Evolutionary conservation across 2,113 vertebrate genomes (phyloP), one percentile per base, ranked within the genome.

Genomic region (Fukomys damarensis): DNA sequence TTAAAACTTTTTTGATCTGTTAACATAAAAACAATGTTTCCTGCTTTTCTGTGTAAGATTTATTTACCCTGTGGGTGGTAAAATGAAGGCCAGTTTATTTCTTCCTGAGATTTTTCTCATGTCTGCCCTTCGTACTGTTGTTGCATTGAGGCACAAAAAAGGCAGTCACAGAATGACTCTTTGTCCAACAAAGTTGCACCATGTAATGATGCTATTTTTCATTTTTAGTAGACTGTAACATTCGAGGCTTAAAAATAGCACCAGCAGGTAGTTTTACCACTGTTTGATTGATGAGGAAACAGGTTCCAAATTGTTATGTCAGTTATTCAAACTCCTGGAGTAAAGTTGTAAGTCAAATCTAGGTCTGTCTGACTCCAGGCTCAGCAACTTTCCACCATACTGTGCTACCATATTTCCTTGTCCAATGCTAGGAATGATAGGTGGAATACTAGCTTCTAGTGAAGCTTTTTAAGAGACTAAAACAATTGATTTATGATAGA

Each of bases 211-310:
- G 35, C 30, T 20, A 5, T 93, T 91, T 96, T 82, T 43, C 38
- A 65, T 70, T 82, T 68, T 95, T 52, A 65, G 49, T 70, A 30
- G 5, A 17, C 49, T 41, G 6, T 63, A 68, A 28, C 4, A n/a
- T 72, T 81, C 35, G 72, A 65, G 63, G 46, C 79, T 46, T 95
- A 54, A 5, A n/a, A 54, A 49, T 0, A 22, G 46, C 54, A 28
- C 41, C 30, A 30, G 41, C 65, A 41, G 16, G 24, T 65, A 17
- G 76, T 43, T 12, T 35, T 38, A 32, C 56, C 10, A 32, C 19
- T 58, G 61, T 87, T 93, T 83, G 79, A 90, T 12, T 81, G 93
- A 56, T 7, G 59, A 86, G 56, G 66, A 97, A 89, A 95, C 38
- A 95, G 49, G 61, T 61, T 89, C 17, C 4, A n/a, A 76, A 46